Evolutionary conservation across 2,888 invertebrate species (phyloP).

Genomic region (Cantharis lateralis): DNA sequence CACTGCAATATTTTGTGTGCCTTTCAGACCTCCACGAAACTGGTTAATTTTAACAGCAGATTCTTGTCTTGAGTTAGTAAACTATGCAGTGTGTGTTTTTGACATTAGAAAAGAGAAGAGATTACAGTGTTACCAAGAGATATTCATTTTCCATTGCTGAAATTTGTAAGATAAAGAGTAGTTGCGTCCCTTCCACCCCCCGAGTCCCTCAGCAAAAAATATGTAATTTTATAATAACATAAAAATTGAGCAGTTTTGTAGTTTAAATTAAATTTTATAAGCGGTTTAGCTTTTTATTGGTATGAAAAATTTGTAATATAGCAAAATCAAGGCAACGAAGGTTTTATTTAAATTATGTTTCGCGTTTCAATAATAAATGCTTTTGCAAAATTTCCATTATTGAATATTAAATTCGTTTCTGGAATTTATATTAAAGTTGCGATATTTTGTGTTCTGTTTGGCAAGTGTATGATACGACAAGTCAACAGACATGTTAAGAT

Average conservation of each 20-base stretch:
- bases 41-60: not conserved
- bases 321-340: not conserved
- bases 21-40: not conserved
- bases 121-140: not conserved
- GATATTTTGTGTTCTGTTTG: not conserved
- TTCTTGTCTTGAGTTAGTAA: not conserved
- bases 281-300: not conserved
- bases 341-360: not conserved
- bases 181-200: no score
- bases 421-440: not conserved
- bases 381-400: not conserved
- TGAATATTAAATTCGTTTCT: not conserved
- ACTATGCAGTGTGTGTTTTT: not conserved
- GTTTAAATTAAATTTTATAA: not conserved
- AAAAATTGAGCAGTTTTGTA: not conserved
- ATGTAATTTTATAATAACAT: not conserved
- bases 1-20: not conserved
- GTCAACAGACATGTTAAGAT: slow-evolving; percentile 6
- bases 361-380: not conserved
- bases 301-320: not conserved
- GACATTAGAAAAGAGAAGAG: not conserved
- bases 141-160: not conserved
- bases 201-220: no score
- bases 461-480: not conserved
- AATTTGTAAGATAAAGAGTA: not conserved